Conservation (phyloP, 2,797 vertebrate genomes). For the Spea hammondii region DNA sequence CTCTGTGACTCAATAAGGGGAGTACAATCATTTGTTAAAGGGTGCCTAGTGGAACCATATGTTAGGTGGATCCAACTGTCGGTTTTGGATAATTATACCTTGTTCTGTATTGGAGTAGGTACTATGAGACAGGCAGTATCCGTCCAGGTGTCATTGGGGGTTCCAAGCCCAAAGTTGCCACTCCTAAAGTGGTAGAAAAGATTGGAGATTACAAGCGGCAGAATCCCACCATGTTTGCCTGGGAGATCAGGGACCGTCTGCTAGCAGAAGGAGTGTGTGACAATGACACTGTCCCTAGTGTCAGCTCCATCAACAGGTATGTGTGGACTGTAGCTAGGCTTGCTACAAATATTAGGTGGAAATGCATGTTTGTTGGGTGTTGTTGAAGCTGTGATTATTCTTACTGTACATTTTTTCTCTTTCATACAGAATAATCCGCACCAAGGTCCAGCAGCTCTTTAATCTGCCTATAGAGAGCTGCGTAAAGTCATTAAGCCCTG, state of each 20-base stretch:
- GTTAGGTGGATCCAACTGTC: background rate
- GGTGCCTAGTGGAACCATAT: background rate
- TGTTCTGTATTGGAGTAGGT: conserved; percentile 75
- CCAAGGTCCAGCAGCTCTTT: conserved; percentile 89
- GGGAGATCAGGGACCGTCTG: conserved; percentile 88
- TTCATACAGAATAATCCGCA: conserved; percentile 82
- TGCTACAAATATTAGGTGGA: too few relatives aligned
- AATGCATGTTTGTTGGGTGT: background rate
- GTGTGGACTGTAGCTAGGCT: background rate
- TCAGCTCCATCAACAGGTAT: conserved; percentile 92
- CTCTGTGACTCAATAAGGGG: background rate
- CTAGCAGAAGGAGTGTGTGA: conserved; percentile 85
- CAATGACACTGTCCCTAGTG: conserved; percentile 86
- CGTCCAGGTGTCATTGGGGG: conserved; percentile 89
- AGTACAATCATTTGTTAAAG: too few relatives aligned
- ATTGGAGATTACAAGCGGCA: conserved; percentile 90
- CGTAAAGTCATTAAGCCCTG: conserved; percentile 80
- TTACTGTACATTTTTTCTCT: conserved; percentile 15
- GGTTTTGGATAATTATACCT: conserved; percentile 61
- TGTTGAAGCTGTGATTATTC: background rate
- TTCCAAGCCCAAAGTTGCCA: conserved; percentile 89
- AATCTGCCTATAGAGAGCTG: conserved; percentile 84
- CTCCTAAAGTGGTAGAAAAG: conserved; percentile 90
- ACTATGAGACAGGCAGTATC: conserved; percentile 92
- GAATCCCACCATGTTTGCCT: conserved; percentile 91